Evolutionary conservation across 2,888 invertebrate species (phyloP).

Genomic region (Scaeva pyrastri): DNA sequence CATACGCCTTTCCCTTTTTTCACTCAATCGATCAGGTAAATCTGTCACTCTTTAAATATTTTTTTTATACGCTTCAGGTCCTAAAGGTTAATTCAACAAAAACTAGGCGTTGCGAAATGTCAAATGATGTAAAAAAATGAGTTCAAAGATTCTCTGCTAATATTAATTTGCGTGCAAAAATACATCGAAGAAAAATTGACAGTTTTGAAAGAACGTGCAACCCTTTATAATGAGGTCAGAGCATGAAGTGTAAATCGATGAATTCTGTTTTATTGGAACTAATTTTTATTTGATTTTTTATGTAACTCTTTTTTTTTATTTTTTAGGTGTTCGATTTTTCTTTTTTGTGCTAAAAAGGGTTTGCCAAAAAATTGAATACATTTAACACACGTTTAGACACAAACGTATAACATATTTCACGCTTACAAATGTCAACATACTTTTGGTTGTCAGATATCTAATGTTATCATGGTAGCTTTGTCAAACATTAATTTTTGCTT

Average conservation of each 20-base stretch:
- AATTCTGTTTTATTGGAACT: slow-evolving; percentile 60
- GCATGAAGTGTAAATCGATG: slow-evolving; percentile 24
- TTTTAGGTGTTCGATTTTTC: not conserved
- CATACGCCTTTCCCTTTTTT: too few relatives aligned
- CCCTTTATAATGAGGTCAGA: slow-evolving; percentile 25
- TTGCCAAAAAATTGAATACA: slow-evolving; percentile 30
- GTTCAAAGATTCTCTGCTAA: not conserved
- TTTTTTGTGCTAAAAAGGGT: slow-evolving; percentile 50
- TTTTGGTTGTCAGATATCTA: slow-evolving; percentile 32
- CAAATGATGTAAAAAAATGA: not conserved
- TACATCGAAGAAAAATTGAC: slow-evolving; percentile 23
- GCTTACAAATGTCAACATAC: slow-evolving; percentile 63
- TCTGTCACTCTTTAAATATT: not conserved
- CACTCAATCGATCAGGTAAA: too few relatives aligned
- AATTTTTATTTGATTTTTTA: slow-evolving; percentile 73
- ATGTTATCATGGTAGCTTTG: slow-evolving; percentile 55
- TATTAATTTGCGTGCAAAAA: slow-evolving; percentile 32
- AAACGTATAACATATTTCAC: slow-evolving; percentile 17
- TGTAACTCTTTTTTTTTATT: slow-evolving; percentile 54
- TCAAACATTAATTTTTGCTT: slow-evolving; percentile 43
- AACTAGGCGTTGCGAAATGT: slow-evolving; percentile 7
- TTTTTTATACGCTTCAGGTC: not conserved
- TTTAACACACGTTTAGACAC: not conserved
- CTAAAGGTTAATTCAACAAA: not conserved
- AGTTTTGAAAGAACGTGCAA: not conserved